Evolutionary conservation across 2,797 vertebrate genomes (phyloP).

Genomic region (Octomys mimax): DNA sequence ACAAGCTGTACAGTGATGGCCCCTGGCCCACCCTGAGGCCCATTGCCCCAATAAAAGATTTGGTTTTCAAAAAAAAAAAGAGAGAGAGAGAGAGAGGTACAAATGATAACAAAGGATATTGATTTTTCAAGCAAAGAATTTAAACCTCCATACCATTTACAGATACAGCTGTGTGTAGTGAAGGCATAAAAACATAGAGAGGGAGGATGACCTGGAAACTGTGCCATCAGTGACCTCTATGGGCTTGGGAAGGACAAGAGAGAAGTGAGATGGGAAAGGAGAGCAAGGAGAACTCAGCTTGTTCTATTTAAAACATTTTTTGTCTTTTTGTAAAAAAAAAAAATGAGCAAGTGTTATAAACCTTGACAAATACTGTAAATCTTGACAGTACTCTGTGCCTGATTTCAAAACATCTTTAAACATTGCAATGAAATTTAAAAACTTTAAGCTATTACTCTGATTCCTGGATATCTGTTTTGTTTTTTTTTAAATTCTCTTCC

Average conservation of each 20-base stretch:
- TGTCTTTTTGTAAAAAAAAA: neutral
- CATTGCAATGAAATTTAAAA: neutral
- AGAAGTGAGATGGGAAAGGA: neutral
- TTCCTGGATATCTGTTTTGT: neutral
- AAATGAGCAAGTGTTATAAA: neutral
- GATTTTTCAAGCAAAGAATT: conserved; percentile 29
- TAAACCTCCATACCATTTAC: neutral
- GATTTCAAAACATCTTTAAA: conserved; percentile 14
- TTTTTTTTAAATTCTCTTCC: neutral
- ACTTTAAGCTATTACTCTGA: neutral
- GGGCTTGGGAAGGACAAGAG: neutral
- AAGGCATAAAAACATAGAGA: neutral
- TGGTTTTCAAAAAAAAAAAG: neutral
- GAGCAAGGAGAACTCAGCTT: neutral
- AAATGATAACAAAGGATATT: neutral
- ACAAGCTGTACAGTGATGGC: no score
- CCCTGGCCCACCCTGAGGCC: no score
- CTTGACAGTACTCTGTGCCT: neutral
- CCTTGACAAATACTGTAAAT: conserved; percentile 27
- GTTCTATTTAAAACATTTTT: conserved; percentile 2
- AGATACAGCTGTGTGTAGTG: neutral
- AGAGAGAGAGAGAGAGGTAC: neutral
- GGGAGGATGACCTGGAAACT: neutral
- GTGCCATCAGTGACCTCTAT: neutral
- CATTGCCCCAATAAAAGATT: no score